Evolutionary conservation across 1,140 invertebrate species (phyloP).

Genomic region (Octopus sinensis): DNA sequence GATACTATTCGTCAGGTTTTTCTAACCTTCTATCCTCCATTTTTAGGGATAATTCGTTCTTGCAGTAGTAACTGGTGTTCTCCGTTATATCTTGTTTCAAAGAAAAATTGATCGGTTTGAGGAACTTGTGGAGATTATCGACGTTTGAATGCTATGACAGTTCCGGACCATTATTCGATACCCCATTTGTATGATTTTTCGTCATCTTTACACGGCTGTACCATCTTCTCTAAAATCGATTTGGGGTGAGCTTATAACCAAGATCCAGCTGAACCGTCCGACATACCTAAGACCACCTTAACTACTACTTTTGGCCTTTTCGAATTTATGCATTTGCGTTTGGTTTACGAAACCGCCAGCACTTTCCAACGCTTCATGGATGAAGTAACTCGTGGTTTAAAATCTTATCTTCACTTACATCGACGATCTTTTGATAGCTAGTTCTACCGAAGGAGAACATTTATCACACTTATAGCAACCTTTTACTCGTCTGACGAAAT

Average conservation of each 20-base stretch:
- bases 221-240: slow-evolving; percentile 29
- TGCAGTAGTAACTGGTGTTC: too few relatives aligned
- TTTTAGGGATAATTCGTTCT: too few relatives aligned
- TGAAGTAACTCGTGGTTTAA: not conserved
- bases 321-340: not conserved
- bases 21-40: too few relatives aligned
- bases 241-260: slow-evolving; percentile 27
- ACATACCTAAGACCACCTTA: slow-evolving; percentile 28
- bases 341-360: not conserved
- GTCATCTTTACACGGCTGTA: slow-evolving; percentile 21
- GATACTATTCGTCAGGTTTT: too few relatives aligned
- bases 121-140: slow-evolving; percentile 56
- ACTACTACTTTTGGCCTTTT: not conserved
- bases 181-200: slow-evolving; percentile 31
- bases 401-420: too few relatives aligned
- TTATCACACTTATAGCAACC: too few relatives aligned
- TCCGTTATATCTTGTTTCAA: too few relatives aligned
- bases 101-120: too few relatives aligned
- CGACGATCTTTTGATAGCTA: not conserved
- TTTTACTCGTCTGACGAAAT: too few relatives aligned
- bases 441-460: slow-evolving; percentile 29
- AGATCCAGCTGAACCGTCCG: slow-evolving; percentile 22
- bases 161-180: slow-evolving; percentile 32
- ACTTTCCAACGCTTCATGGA: slow-evolving; percentile 9
- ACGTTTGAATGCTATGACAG: slow-evolving; percentile 53